phyloP scores from a whole-genome alignment of 2,113 vertebrate species.

The Hemibagrus wyckioides region DNA sequence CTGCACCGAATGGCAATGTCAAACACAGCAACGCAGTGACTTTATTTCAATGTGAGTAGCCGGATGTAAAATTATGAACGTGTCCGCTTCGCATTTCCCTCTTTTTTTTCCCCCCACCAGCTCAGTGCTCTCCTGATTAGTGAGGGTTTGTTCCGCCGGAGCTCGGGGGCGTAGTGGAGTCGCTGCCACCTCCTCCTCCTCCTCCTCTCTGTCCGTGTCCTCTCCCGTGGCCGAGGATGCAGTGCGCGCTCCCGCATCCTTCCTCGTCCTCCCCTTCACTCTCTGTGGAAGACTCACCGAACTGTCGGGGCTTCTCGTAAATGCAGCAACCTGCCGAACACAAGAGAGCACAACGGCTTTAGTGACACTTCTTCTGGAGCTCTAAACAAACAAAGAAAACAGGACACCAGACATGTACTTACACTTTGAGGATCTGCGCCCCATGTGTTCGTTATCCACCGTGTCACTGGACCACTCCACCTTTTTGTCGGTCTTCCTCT shows the following conservation, averaged over 20 bases:
- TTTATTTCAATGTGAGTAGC: conserved; percentile 58
- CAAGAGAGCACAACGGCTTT: background rate
- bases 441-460: conserved; percentile 90
- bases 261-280: conserved; percentile 87
- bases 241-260: conserved; percentile 88
- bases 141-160: conserved; percentile 68
- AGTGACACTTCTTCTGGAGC: background rate
- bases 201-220: conserved; percentile 70
- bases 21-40: conserved; percentile 56
- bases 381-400: background rate
- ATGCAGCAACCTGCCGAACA: conserved; percentile 85
- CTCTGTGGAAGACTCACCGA: conserved; percentile 89
- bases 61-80: conserved; percentile 56
- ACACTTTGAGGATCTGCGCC: conserved; percentile 91
- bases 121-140: conserved; percentile 44
- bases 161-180: conserved; percentile 65
- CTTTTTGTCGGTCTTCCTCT: conserved; percentile 91
- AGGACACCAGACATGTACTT: conserved; percentile 58
- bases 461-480: conserved; percentile 94
- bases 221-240: conserved; percentile 84
- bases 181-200: conserved; percentile 65
- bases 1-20: conserved; percentile 26
- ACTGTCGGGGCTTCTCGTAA: conserved; percentile 88
- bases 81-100: conserved; percentile 32
- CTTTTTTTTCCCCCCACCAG: conserved; percentile 30